Percentiles rank a stretch among this genome's conserved stretches.
Evolutionary conservation across 2,888 invertebrate genomes (phyloP).

Genomic region (Cinara cedri): DNA sequence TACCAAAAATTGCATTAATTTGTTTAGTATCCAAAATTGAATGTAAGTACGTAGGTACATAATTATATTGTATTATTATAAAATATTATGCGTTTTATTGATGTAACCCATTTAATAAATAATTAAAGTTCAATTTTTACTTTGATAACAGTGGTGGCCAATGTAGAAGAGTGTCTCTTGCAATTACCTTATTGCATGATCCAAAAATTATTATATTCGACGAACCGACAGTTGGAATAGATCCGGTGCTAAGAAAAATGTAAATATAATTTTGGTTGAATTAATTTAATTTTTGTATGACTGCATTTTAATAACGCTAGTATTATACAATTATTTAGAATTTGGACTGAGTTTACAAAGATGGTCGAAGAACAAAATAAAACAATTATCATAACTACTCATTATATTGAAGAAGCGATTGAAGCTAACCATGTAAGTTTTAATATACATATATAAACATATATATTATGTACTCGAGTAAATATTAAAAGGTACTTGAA

Average conservation of each 20-base stretch:
- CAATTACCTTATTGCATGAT: constrained; percentile 66
- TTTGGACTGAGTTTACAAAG: constrained; percentile 59
- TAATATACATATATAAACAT: no score
- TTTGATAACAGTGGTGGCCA: constrained; percentile 65
- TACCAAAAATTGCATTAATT: no score
- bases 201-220: constrained; percentile 65
- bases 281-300: not conserved
- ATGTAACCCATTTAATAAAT: not conserved
- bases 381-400: constrained; percentile 61
- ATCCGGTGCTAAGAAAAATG: constrained; percentile 64
- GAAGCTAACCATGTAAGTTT: constrained; percentile 29
- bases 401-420: constrained; percentile 61
- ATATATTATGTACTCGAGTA: no score
- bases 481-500: no score
- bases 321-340: constrained; percentile 56
- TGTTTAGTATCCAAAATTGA: no score
- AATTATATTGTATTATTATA: not conserved
- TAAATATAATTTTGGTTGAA: constrained; percentile 52
- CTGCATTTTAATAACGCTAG: not conserved
- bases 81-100: not conserved
- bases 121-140: not conserved
- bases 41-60: not conserved
- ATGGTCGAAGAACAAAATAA: constrained; percentile 57
- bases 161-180: constrained; percentile 66
- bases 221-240: constrained; percentile 65